Evolutionary conservation across 2,888 invertebrate species (phyloP), one percentile per base, ranked within the genome.

Genomic region (Callyntrura sp.): DNA sequence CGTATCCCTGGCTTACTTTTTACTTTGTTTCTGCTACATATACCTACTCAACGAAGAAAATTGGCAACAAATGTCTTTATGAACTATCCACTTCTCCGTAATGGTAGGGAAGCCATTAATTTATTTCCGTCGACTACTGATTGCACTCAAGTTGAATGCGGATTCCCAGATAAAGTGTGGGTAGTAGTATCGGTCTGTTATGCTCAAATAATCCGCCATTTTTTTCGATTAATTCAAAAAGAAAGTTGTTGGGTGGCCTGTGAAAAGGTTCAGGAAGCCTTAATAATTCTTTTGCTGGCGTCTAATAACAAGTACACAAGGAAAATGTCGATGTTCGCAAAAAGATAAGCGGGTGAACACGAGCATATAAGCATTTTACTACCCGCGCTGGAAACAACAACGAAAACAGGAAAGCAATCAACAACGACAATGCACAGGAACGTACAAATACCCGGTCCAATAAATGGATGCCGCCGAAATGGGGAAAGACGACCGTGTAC

Each of bases 401-500:
- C n/a, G 14, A 48, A 78, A 85, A 51, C 78, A 78, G 62, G 25
- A 51, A 73, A 20, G 62, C 65, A 85, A 85, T 85, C 85, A 85
- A 78, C 62, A 28, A 60, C 76, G 85, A 85, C 85, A 85, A 85
- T 85, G 48, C 48, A 73, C 57, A 84, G 48, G 62, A 68, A 83
- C 45, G 6, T 55, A 83, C 28, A 35, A 48, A 85, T 43, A 76
- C 14, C 57, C 25, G 1, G 60, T 6, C 3, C 28, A 81, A 43
- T 60, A 81, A 81, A 81, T 60, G 35, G 43, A 20, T 17, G 20
- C 62, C 25, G 78, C 23, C 62, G 43, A 14, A 35, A 70, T 35
- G 70, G 23, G 51, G 20, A 62, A 62, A 48, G 14, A n/a, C 62
- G 25, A n/a, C n/a, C n/a, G n/a, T n/a, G n/a, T 78, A 82, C 48